These are phyloP conservation scores for mouse (Mus musculus) DNA, from an alignment of 2,113 vertebrate genomes.

Conservation along the genomic window GRCm39 chr7:30058501-30059000, in stretches of 20 bases:
- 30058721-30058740: background rate
- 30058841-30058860: slow-evolving; percentile 98
- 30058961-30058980: slow-evolving; percentile 72
- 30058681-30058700: background rate
- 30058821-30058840: slow-evolving; percentile 96
- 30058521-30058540: background rate
- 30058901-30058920: slow-evolving; percentile 94
- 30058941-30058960: slow-evolving; percentile 87
- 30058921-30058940: slow-evolving; percentile 89
- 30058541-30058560: background rate
- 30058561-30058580: background rate
- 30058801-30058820: slow-evolving; percentile 93
- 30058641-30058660: background rate
- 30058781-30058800: background rate
- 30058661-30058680: background rate
- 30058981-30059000: slow-evolving; percentile 91
- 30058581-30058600: background rate
- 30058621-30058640: slow-evolving; percentile 15
- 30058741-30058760: background rate
- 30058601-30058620: background rate
- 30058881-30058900: slow-evolving; percentile 94
- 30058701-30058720: background rate
- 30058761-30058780: background rate
- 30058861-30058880: slow-evolving; percentile 88
- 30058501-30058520: background rate